phyloP scores from a whole-genome alignment of 2,113 vertebrate species.

The Trogon surrucura region DNA sequence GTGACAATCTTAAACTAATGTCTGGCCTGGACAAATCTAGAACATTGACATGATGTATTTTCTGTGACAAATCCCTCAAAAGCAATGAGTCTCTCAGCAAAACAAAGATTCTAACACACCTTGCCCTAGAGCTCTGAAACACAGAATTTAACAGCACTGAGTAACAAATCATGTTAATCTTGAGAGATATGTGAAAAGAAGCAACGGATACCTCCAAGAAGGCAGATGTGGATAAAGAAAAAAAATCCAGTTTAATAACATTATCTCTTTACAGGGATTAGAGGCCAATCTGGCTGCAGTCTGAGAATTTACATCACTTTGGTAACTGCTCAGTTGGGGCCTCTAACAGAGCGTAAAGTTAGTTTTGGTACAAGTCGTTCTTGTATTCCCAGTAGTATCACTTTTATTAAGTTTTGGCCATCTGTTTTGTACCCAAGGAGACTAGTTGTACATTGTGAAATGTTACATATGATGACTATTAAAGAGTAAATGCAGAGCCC shows the following conservation, averaged over 20 bases:
- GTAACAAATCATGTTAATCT: neutral
- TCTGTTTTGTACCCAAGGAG: constrained; percentile 14
- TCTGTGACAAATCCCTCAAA: neutral
- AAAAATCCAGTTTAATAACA: neutral
- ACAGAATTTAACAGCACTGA: neutral
- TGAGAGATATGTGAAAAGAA: neutral
- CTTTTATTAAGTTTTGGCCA: constrained; percentile 14
- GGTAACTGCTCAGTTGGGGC: neutral
- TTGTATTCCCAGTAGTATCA: neutral
- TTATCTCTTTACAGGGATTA: neutral
- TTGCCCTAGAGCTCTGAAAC: neutral
- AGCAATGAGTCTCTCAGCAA: neutral
- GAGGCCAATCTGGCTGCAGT: neutral
- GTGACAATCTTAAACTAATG: neutral
- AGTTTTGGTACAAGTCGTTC: neutral
- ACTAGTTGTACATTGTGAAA: neutral
- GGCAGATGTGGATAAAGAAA: neutral
- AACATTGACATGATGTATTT: neutral
- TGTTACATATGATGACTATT: neutral
- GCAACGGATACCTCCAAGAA: neutral
- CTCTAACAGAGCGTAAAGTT: neutral
- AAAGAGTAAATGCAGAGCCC: neutral
- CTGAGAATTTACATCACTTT: neutral
- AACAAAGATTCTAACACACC: neutral
- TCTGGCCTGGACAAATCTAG: neutral